Conservation (phyloP, 2,888 invertebrate species). For the Hirtodrosophila histrioides region DNA sequence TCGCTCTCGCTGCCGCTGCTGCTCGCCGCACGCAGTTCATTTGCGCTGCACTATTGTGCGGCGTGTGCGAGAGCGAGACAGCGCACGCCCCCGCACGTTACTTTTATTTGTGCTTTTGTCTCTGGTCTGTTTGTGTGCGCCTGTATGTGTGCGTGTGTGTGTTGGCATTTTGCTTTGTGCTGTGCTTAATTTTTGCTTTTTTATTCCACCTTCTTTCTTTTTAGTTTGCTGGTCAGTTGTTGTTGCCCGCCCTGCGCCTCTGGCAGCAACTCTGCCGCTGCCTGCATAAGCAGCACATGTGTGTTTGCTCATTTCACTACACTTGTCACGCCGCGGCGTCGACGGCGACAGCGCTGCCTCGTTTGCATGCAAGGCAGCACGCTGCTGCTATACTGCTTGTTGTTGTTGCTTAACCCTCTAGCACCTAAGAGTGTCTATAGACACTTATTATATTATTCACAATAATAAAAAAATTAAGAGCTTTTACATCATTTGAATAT, state of each 20-base stretch:
- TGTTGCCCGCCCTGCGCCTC: constrained; percentile 18
- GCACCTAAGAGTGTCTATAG: too few species aligned
- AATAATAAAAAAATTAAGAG: too few species aligned
- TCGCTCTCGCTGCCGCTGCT: constrained; percentile 11
- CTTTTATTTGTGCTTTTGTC: constrained; percentile 38
- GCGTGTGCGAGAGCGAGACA: constrained; percentile 35
- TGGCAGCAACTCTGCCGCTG: not conserved
- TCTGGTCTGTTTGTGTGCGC: constrained; percentile 8
- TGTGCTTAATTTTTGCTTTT: constrained; percentile 55
- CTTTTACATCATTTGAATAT: too few species aligned
- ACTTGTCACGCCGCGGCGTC: constrained; percentile 63
- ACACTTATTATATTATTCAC: too few species aligned
- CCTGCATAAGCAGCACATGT: constrained; percentile 11
- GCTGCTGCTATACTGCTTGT: constrained; percentile 11
- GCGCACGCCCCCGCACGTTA: constrained; percentile 50
- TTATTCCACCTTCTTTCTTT: constrained; percentile 1
- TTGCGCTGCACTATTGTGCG: constrained; percentile 21
- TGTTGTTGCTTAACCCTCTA: constrained; percentile 44
- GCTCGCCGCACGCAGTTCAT: constrained; percentile 44
- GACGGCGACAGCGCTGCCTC: constrained; percentile 41
- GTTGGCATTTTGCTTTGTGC: constrained; percentile 57
- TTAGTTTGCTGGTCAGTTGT: constrained; percentile 46
- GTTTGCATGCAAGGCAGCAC: constrained; percentile 62
- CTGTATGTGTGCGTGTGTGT: constrained; percentile 22
- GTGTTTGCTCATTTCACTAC: constrained; percentile 62